Base-by-base conservation (phyloP, 2,888 invertebrate genomes). In the Dastarcus helophoroides region DNA sequence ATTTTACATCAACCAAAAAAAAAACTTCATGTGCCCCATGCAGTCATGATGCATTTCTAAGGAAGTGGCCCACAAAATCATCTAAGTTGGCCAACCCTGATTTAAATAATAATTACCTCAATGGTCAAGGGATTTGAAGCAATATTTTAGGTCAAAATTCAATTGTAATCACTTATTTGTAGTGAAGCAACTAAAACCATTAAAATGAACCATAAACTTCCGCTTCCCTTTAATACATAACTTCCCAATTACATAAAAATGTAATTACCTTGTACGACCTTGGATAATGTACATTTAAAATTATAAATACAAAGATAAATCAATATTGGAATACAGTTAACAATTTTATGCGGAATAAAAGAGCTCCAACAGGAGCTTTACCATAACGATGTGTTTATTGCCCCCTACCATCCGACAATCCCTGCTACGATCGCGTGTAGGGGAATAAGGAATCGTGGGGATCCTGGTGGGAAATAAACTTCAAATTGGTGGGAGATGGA, bases 381-480 rank as follows among this genome's bases (percentile, higher is more conserved):
- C 56, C 58, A 54, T 61, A 60, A 61, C 57, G 61, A 61, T 49
- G 59, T 61, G 61, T 60, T 60, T 60, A 61, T 61, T 58, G 57
- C 53, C 51, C 47, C 56, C 56, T 35, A 35, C 36, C 21, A 36
- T 23, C 17, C 24, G 27, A 26, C 15, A 30, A 36, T 36, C 40
- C 45, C 49, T 44, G 36, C 46, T 38, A 41, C 32, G 31, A 39
- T 39, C 31, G 29, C 31, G 36, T 30, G 36, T 26, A 46, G 46
- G 46, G 35, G 46, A 44, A 44, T 34, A 29, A 25, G 16, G 14
- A 12, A 31, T 29, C 36, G 37, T 36, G 33, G 37, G 33, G 37
- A 33, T 32, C 28, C 34, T 36, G 31, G 48, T 39, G 44, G 50
- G 44, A 42, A 33, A 39, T 36, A 38, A 36, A 39, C 35, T 35